Percentiles rank a stretch among this genome's conserved stretches.
Conservation (phyloP, 1,140 invertebrate genomes). For the Vanessa tameamea region DNA sequence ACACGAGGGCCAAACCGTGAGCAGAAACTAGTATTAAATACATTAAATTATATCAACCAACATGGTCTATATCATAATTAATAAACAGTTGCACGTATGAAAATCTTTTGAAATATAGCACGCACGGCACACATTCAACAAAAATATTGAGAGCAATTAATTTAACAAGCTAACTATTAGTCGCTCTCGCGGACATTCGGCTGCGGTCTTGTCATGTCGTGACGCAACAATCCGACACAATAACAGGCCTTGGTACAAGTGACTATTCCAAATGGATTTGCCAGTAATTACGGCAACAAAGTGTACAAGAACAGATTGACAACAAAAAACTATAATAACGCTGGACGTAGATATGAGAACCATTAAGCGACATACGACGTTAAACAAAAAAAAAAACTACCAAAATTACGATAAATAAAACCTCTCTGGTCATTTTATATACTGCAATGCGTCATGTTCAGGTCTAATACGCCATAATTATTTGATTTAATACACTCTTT, state of each 20-base stretch:
- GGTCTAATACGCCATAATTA: slow-evolving; percentile 35
- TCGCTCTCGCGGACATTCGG: slow-evolving; percentile 47
- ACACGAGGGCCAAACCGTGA: no score
- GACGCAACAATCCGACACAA: slow-evolving; percentile 65
- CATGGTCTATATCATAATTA: no score
- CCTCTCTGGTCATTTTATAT: slow-evolving; percentile 33
- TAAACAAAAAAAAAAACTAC: slow-evolving; percentile 43
- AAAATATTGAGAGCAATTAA: slow-evolving; percentile 51
- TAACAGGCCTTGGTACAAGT: slow-evolving; percentile 60
- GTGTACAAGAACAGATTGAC: slow-evolving; percentile 55
- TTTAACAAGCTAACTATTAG: slow-evolving; percentile 63
- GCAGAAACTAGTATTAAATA: no score
- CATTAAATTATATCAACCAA: no score
- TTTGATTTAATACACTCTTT: slow-evolving; percentile 34
- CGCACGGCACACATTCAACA: slow-evolving; percentile 3
- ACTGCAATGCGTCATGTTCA: slow-evolving; percentile 39
- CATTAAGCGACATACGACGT: slow-evolving; percentile 19
- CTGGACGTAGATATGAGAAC: slow-evolving; percentile 41
- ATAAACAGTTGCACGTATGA: not conserved
- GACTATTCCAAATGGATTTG: slow-evolving; percentile 54
- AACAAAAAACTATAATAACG: slow-evolving; percentile 60
- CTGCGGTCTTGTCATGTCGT: slow-evolving; percentile 53
- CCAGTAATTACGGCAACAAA: slow-evolving; percentile 61
- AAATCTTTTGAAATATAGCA: not conserved
- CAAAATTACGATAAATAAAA: slow-evolving; percentile 39